Evolutionary conservation across 2,113 vertebrate genomes (phyloP).

Genomic region (Nibea coibor): DNA sequence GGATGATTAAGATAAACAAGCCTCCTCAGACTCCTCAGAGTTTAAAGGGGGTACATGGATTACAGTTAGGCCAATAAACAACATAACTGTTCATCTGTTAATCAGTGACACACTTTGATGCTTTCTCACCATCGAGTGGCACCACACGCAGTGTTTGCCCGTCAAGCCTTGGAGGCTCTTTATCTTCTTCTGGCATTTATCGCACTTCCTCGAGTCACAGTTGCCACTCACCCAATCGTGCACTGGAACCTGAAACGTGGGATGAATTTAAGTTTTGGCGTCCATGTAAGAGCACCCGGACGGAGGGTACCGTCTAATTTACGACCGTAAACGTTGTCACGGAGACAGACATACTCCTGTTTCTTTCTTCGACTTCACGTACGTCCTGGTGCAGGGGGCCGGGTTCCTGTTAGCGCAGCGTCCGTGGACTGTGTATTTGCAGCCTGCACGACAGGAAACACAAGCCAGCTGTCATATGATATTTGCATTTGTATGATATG

Average conservation of each 20-base stretch:
- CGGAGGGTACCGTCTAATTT: background rate
- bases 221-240: slow-evolving; percentile 93
- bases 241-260: slow-evolving; percentile 81
- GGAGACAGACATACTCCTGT: slow-evolving; percentile 85
- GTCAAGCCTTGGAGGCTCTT: slow-evolving; percentile 85
- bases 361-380: slow-evolving; percentile 93
- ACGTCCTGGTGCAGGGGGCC: slow-evolving; percentile 89
- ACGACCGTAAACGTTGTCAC: slow-evolving; percentile 32
- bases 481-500: background rate
- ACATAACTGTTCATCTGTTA: background rate
- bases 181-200: slow-evolving; percentile 93
- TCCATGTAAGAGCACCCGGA: slow-evolving; percentile 1
- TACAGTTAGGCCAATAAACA: background rate
- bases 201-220: slow-evolving; percentile 89
- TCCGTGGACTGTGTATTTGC: slow-evolving; percentile 92
- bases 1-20: background rate
- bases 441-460: slow-evolving; percentile 80
- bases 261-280: slow-evolving; percentile 27
- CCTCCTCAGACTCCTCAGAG: background rate
- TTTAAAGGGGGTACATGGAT: background rate
- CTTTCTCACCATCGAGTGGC: slow-evolving; percentile 88
- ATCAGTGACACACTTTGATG: background rate
- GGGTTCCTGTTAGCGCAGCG: slow-evolving; percentile 91
- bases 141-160: slow-evolving; percentile 93
- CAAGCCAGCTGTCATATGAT: slow-evolving; percentile 5